Evolutionary conservation across 30 jellyfish, hydroid and myxozoan species (phyloP).

Genomic region (Aurelia coerulea): DNA sequence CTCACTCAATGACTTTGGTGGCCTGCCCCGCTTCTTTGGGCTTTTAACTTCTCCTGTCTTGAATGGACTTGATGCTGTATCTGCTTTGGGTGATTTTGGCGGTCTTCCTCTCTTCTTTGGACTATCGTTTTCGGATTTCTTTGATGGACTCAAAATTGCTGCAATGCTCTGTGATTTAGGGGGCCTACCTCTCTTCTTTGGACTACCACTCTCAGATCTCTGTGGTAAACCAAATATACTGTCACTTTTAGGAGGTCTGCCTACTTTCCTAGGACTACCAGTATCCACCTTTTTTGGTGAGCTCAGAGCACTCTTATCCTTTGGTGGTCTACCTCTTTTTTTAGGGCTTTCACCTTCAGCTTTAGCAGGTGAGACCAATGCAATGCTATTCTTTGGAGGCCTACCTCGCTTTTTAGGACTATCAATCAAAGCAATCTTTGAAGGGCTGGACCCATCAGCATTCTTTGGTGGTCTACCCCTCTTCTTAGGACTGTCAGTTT

Average conservation of each 20-base stretch:
- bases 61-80: neutral
- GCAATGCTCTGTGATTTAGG: neutral
- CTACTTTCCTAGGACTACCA: slow-evolving; percentile 23
- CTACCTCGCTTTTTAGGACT: neutral
- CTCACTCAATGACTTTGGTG: neutral
- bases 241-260: slow-evolving; percentile 14
- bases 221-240: too few relatives aligned
- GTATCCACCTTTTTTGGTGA: neutral
- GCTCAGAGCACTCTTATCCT: neutral
- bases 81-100: neutral
- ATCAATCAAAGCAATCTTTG: neutral
- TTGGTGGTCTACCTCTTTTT: slow-evolving; percentile 41
- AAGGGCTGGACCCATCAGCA: too few relatives aligned
- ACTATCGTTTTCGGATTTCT: neutral
- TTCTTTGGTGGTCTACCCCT: too few relatives aligned
- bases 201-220: neutral
- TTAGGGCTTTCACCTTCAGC: neutral
- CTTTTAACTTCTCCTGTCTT: neutral
- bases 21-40: neutral
- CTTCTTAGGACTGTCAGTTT: slow-evolving; percentile 14
- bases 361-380: neutral
- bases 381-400: too few relatives aligned
- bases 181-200: slow-evolving; percentile 7
- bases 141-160: neutral
- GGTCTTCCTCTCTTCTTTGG: slow-evolving; percentile 62